phyloP scores from a whole-genome alignment of 1,140 invertebrate species.

The Drosophila tristis region DNA sequence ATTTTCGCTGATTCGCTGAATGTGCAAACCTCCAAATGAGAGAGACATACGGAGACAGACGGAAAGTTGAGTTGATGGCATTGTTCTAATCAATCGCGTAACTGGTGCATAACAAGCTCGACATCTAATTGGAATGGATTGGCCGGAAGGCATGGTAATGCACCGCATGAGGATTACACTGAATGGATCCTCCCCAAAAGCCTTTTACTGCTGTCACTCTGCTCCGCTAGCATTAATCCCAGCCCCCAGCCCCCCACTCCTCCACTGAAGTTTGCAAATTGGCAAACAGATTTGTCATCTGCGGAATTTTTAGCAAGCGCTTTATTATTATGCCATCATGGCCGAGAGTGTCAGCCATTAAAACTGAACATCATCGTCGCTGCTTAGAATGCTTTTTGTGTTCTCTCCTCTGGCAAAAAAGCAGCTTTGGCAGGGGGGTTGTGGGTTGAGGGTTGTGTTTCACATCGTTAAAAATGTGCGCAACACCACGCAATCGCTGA shows the following conservation, averaged over 20 bases:
- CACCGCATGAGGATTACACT: constrained; percentile 22
- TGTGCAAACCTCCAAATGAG: constrained; percentile 25
- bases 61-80: constrained; percentile 22
- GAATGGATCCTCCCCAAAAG: neutral
- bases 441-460: neutral
- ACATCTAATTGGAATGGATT: constrained; percentile 50
- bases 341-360: constrained; percentile 38
- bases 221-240: too few species aligned
- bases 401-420: constrained; percentile 7
- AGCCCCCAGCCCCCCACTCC: neutral
- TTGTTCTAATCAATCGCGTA: constrained; percentile 38
- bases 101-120: constrained; percentile 30
- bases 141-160: constrained; percentile 49
- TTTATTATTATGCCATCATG: constrained; percentile 52
- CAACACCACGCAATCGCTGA: constrained; percentile 13
- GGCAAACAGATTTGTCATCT: constrained; percentile 43
- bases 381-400: constrained; percentile 53
- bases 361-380: constrained; percentile 54
- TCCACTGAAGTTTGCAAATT: neutral
- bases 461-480: constrained; percentile 65
- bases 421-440: too few species aligned
- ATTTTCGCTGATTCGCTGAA: constrained; percentile 51
- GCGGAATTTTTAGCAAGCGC: neutral
- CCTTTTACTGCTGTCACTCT: neutral
- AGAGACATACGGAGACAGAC: neutral